A percentile compares a stretch with the other conserved stretches of the same genome.
Evolutionary conservation across 2,113 vertebrate genomes (phyloP).

Genomic region (Centropristis striata): DNA sequence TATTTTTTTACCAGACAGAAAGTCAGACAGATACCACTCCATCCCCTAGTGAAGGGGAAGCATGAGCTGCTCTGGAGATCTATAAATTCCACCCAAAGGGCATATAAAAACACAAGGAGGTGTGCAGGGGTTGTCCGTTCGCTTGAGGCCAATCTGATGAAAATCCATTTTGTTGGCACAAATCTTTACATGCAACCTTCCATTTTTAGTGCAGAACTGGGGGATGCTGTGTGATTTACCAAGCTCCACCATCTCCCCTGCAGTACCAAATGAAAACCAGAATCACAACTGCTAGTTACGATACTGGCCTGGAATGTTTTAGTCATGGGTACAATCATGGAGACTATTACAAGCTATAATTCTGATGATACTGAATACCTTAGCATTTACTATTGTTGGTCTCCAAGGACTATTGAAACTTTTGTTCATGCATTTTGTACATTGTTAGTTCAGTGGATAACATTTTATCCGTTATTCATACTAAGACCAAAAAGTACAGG

Average conservation of each 20-base stretch:
- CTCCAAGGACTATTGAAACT: constrained; percentile 8
- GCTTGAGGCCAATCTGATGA: constrained; percentile 22
- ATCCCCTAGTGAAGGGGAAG: background rate
- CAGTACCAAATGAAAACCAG: constrained; percentile 57
- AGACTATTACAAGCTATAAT: constrained; percentile 39
- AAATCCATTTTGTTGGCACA: constrained; percentile 18
- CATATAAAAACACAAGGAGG: constrained; percentile 22
- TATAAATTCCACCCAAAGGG: constrained; percentile 32
- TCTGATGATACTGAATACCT: constrained; percentile 42
- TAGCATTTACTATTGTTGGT: constrained; percentile 20
- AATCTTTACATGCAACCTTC: constrained; percentile 20
- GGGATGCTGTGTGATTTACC: constrained; percentile 14
- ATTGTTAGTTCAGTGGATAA: background rate
- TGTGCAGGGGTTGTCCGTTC: constrained; percentile 1
- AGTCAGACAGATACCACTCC: background rate
- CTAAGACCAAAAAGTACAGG: background rate
- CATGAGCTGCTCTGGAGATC: constrained; percentile 8
- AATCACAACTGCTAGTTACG: constrained; percentile 34
- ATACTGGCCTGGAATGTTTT: constrained; percentile 63
- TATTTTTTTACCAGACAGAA: background rate
- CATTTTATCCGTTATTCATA: background rate
- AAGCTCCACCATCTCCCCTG: constrained; percentile 8
- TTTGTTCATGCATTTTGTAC: constrained; percentile 9
- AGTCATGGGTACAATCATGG: constrained; percentile 58
- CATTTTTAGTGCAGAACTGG: constrained; percentile 17